Conservation (phyloP, 1,140 invertebrate species). For the Leptinotarsa defecta region DNA sequence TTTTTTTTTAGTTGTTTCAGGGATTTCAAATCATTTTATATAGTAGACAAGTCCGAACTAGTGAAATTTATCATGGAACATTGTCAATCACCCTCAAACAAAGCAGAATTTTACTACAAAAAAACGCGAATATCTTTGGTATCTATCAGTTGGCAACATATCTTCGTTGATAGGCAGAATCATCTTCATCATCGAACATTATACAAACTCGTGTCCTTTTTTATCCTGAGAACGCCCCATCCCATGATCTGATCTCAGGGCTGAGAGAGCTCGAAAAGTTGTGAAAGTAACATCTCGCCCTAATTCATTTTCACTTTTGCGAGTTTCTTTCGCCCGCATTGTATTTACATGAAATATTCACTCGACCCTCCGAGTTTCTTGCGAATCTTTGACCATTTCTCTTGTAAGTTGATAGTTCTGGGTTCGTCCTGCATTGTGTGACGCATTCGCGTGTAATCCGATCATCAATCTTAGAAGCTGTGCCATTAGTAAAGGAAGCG, state of each 20-base stretch:
- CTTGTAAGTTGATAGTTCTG: slow-evolving; percentile 20
- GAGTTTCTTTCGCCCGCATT: background rate
- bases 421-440: slow-evolving; percentile 28
- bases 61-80: too few species aligned
- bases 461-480: slow-evolving; percentile 46
- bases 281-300: background rate
- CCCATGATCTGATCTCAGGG: background rate
- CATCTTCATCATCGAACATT: too few species aligned
- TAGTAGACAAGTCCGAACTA: too few species aligned
- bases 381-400: slow-evolving; percentile 26
- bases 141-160: too few species aligned
- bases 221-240: too few species aligned
- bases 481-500: slow-evolving; percentile 44
- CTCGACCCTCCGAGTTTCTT: slow-evolving; percentile 2
- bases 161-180: too few species aligned
- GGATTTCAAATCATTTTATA: too few species aligned
- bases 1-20: too few species aligned
- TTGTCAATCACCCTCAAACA: too few species aligned
- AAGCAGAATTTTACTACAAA: too few species aligned
- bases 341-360: slow-evolving; percentile 15
- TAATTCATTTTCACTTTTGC: slow-evolving; percentile 4
- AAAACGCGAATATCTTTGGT: too few species aligned
- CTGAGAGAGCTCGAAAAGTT: background rate
- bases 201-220: too few species aligned
- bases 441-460: slow-evolving; percentile 45